Conservation (phyloP, 1,140 invertebrate genomes). For the Aplysia californica region DNA sequence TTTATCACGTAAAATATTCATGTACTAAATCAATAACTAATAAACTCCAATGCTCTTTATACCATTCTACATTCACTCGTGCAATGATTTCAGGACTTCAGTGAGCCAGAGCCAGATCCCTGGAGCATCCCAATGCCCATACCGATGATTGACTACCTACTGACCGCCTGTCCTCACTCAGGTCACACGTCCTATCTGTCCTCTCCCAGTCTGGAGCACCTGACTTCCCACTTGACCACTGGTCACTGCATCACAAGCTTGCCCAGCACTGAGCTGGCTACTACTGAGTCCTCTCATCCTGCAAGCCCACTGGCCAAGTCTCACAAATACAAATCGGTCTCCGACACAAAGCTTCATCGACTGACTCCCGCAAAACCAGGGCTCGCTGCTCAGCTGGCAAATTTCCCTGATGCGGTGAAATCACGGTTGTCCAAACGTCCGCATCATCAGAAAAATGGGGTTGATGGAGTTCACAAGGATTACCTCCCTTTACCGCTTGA, state of each 20-base stretch:
- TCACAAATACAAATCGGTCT: constrained; percentile 31
- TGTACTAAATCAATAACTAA: too few relatives aligned
- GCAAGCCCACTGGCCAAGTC: constrained; percentile 11
- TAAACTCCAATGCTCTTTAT: neutral
- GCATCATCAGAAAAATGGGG: neutral
- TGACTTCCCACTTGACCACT: constrained; percentile 8
- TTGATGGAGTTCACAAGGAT: constrained; percentile 2
- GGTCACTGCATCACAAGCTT: neutral
- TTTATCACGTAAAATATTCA: too few relatives aligned
- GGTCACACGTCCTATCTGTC: constrained; percentile 11
- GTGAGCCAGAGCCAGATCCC: constrained; percentile 47
- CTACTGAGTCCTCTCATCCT: neutral
- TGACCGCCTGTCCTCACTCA: constrained; percentile 43
- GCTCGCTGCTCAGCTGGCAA: constrained; percentile 9
- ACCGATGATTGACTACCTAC: constrained; percentile 52
- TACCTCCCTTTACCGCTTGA: constrained; percentile 12
- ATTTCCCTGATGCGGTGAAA: constrained; percentile 15
- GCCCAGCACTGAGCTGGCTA: constrained; percentile 6
- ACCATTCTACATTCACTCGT: neutral
- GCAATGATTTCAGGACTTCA: constrained; percentile 49
- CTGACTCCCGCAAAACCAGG: constrained; percentile 8
- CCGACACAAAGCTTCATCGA: constrained; percentile 34
- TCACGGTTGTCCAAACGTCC: constrained; percentile 1
- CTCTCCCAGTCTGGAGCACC: constrained; percentile 1
- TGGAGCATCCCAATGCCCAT: constrained; percentile 48